phyloP scores from a whole-genome alignment of 2,888 invertebrate species.

The Beris chalybata region DNA sequence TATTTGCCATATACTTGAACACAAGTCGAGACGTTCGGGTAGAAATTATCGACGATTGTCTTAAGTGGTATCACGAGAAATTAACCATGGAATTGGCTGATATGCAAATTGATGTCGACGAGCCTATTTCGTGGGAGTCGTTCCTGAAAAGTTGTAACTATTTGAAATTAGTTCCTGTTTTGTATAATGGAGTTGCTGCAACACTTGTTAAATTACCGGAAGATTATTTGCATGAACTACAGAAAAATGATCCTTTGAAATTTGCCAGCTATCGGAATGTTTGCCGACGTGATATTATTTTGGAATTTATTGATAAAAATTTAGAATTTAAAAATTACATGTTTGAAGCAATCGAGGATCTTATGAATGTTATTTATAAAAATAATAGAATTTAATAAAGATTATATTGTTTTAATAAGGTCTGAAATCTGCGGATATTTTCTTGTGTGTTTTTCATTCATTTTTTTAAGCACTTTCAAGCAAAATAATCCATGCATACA shows the following conservation, averaged over 20 bases:
- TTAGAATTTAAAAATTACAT: constrained; percentile 43
- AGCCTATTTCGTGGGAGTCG: constrained; percentile 47
- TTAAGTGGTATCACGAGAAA: constrained; percentile 43
- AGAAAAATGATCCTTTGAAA: constrained; percentile 47
- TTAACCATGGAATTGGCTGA: constrained; percentile 46
- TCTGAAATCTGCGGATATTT: no score
- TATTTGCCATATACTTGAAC: constrained; percentile 50
- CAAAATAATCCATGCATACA: no score
- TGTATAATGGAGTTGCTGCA: constrained; percentile 51
- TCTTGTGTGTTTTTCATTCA: no score
- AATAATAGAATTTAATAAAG: neutral
- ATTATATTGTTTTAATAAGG: no score
- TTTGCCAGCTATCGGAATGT: constrained; percentile 54
- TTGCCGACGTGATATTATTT: constrained; percentile 44
- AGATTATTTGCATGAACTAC: constrained; percentile 50
- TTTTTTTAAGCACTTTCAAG: no score
- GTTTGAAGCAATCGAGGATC: constrained; percentile 46
- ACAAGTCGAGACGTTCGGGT: constrained; percentile 42
- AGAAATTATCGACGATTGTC: constrained; percentile 40
- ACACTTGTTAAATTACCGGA: constrained; percentile 49
- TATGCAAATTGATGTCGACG: constrained; percentile 45
- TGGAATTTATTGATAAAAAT: constrained; percentile 43
- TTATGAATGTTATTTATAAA: constrained; percentile 43
- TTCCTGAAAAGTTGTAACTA: constrained; percentile 51
- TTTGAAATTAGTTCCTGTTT: constrained; percentile 51